These are phyloP conservation scores for Amphiprion percula DNA, from an alignment of 2,113 vertebrate species.

Conservation along the genomic window DNA sequence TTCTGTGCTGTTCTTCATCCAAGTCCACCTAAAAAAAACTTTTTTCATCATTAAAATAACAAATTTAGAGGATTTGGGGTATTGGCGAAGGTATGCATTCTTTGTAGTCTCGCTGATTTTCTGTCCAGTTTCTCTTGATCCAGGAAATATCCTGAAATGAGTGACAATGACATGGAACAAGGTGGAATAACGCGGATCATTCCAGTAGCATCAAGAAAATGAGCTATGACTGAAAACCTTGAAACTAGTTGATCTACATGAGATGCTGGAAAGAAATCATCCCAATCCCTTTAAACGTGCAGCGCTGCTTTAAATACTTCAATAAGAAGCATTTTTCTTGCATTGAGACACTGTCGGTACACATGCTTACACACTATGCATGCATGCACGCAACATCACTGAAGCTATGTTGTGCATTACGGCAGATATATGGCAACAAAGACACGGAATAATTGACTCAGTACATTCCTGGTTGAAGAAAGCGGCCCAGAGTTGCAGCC, in stretches of 20 bases:
- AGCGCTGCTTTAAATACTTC: not conserved
- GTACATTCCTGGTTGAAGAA: slow-evolving; percentile 25
- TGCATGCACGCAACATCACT: slow-evolving; percentile 31
- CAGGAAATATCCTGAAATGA: slow-evolving; percentile 58
- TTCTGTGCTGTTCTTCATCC: slow-evolving; percentile 39
- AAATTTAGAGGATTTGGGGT: slow-evolving; percentile 53
- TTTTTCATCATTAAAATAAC: slow-evolving; percentile 46
- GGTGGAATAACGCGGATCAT: slow-evolving; percentile 26
- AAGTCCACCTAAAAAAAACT: slow-evolving; percentile 23
- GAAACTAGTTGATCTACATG: slow-evolving; percentile 40
- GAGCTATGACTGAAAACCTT: slow-evolving; percentile 40
- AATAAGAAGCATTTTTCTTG: not conserved
- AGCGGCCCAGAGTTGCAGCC: slow-evolving; percentile 30
- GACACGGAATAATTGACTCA: slow-evolving; percentile 62
- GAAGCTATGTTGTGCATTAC: slow-evolving; percentile 33
- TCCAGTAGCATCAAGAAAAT: slow-evolving; percentile 40
- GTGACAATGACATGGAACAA: slow-evolving; percentile 52
- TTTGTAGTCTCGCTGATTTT: slow-evolving; percentile 45
- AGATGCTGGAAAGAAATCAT: slow-evolving; percentile 37
- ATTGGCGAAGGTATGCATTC: slow-evolving; percentile 20
- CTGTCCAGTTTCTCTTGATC: slow-evolving; percentile 44
- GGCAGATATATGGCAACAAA: slow-evolving; percentile 52
- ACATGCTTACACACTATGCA: slow-evolving; percentile 3
- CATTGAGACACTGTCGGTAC: not conserved
- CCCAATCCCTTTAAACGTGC: slow-evolving; percentile 27